Evolutionary conservation across 1,140 invertebrate species (phyloP).

Genomic region (Homarus americanus): DNA sequence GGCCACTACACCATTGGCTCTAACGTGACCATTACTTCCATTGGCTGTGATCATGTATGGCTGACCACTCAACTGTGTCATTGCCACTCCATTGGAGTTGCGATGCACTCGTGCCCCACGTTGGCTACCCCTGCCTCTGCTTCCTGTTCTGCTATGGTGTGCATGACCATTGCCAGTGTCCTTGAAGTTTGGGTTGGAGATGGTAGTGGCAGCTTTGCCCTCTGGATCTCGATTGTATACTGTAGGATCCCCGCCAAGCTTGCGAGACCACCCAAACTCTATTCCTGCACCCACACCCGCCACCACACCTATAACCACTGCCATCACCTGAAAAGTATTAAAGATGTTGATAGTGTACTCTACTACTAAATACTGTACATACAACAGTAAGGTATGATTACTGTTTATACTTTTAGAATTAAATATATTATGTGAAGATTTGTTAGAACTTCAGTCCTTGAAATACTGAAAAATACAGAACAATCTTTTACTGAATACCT

Average conservation of each 20-base stretch:
- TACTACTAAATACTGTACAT: background rate
- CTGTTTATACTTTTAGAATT: no score
- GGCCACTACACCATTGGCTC: slow-evolving; percentile 58
- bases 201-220: slow-evolving; percentile 71
- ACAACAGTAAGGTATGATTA: no score
- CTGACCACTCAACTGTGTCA: slow-evolving; percentile 66
- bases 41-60: slow-evolving; percentile 65
- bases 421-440: background rate
- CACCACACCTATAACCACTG: slow-evolving; percentile 41
- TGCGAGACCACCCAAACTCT: slow-evolving; percentile 69
- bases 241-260: slow-evolving; percentile 71
- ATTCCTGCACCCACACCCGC: slow-evolving; percentile 60
- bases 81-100: slow-evolving; percentile 64
- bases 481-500: background rate
- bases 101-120: slow-evolving; percentile 32
- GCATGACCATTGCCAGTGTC: slow-evolving; percentile 49
- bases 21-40: slow-evolving; percentile 41
- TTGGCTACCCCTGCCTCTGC: slow-evolving; percentile 13
- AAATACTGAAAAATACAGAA: no score
- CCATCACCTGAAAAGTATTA: slow-evolving; percentile 42
- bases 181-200: slow-evolving; percentile 69
- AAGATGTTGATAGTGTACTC: no score
- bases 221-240: slow-evolving; percentile 70
- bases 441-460: background rate
- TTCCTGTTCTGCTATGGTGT: background rate